Evolutionary conservation across 37 sponge, comb jelly and placozoan genomes (phyloP), one percentile per base, ranked within the genome.

Genomic region (Bolinopsis microptera): DNA sequence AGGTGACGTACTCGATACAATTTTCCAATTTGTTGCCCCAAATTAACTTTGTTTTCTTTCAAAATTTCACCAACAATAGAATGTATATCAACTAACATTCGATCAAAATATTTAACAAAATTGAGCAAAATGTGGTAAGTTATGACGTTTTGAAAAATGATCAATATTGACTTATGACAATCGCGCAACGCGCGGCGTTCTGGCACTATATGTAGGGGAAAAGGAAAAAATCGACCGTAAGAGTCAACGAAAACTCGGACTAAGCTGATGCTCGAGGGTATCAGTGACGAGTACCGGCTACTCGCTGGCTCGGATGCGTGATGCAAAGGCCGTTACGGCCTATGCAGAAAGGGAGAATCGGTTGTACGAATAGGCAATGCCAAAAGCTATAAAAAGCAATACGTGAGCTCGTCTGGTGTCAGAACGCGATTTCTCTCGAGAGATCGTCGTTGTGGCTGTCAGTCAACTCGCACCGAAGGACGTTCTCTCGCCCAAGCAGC

Each of bases 311-410:
- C 38, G 38, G 83, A 80, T 80, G 83, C 3, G 83, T 35, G 3
- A 8, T 80, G 83, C 83, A 35, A 35, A 80, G 38, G 36, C 83
- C 23, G 35, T 35, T 80, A 5, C 35, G 26, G 83, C 38, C 83
- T 35, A 35, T 80, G 83, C 83, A 80, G 83, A 35, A 80, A 36
- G 38, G 38, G 8, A 32, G 83, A 80, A 36, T 80, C 83, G 83
- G 83, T 80, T 80, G 83, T 80, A 80, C 83, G 83, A 33, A 80
- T 80, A 80, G 83, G 83, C 83, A 35, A 32, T 80, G 83, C 83
- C 83, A 36, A 80, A 36, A 36, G 83, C 36, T 80, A 80, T 36
- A 22, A 23, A 80, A 33, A 80, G 83, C 38, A 32, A 80, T 22
- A 80, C 16, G 83, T 38, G 23, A 80, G 83, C 83, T 80, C 83